Conservation (phyloP, 2,113 vertebrate species). For the Aldabrachelys gigantea region DNA sequence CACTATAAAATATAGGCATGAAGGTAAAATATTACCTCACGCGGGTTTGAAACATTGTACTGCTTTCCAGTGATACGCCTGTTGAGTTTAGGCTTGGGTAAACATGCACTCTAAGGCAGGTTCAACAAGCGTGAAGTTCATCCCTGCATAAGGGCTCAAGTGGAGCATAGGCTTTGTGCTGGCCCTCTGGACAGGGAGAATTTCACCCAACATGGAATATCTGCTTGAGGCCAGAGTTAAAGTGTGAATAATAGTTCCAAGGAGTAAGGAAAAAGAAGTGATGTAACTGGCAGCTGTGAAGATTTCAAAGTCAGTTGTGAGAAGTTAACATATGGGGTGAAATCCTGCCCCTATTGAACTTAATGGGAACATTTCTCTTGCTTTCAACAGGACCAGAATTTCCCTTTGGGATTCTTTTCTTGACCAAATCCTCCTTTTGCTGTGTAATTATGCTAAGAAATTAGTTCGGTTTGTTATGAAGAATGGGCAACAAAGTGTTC, state of each 20-base stretch:
- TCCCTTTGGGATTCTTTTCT: not conserved
- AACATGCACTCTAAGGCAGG: not conserved
- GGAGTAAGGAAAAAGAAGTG: not conserved
- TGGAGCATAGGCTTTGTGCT: not conserved
- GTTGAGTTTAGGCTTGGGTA: not conserved
- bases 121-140: not conserved
- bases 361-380: not conserved
- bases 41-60: not conserved
- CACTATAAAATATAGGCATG: not conserved
- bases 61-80: slow-evolving; percentile 3
- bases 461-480: not conserved
- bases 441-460: not conserved
- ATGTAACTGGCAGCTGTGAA: not conserved
- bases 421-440: not conserved
- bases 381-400: not conserved
- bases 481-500: not conserved
- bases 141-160: not conserved
- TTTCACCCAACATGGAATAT: not conserved
- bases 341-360: not conserved
- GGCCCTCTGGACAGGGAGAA: not conserved
- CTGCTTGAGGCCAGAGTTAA: not conserved
- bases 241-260: not conserved
- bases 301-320: not conserved
- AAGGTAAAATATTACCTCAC: not conserved
- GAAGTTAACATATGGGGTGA: not conserved